Evolutionary conservation across 2,888 invertebrate genomes (phyloP).

Genomic region (Hemaris fuciformis): DNA sequence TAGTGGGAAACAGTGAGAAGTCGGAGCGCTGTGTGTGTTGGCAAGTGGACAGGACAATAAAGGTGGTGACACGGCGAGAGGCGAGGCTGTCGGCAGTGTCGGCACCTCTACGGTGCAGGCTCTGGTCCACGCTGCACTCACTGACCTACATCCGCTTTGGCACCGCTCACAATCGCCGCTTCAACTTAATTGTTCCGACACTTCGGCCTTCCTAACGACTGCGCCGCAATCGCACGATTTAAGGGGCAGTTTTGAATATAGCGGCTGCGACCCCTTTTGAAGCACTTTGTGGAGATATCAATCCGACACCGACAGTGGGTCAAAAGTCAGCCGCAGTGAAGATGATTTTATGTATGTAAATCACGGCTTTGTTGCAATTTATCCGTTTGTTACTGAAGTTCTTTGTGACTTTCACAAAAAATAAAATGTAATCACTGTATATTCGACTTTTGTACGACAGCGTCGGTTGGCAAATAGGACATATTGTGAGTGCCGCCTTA

Average conservation of each 20-base stretch:
- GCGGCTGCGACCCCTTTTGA: constrained; percentile 52
- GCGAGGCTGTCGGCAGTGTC: constrained; percentile 59
- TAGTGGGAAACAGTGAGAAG: constrained; percentile 16
- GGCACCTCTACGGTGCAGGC: constrained; percentile 59
- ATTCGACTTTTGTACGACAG: constrained; percentile 34
- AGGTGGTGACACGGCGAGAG: constrained; percentile 53
- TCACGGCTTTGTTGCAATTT: constrained; percentile 55
- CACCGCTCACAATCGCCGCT: constrained; percentile 80
- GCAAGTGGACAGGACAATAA: constrained; percentile 55
- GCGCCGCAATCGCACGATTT: constrained; percentile 77
- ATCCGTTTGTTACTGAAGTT: constrained; percentile 58
- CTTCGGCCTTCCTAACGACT: constrained; percentile 79
- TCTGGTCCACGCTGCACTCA: constrained; percentile 65
- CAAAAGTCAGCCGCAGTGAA: constrained; percentile 57
- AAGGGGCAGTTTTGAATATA: constrained; percentile 61
- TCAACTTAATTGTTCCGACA: constrained; percentile 81
- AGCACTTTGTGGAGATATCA: constrained; percentile 45
- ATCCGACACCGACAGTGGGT: constrained; percentile 45
- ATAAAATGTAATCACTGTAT: constrained; percentile 41
- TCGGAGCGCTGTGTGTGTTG: constrained; percentile 40
- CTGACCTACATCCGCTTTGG: constrained; percentile 81
- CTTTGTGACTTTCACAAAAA: constrained; percentile 47
- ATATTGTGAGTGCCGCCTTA: constrained; percentile 64
- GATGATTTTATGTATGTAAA: constrained; percentile 65
- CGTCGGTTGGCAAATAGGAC: constrained; percentile 40